phyloP scores from a whole-genome alignment of 2,888 invertebrate genomes.

The Aphodius sticticus region DNA sequence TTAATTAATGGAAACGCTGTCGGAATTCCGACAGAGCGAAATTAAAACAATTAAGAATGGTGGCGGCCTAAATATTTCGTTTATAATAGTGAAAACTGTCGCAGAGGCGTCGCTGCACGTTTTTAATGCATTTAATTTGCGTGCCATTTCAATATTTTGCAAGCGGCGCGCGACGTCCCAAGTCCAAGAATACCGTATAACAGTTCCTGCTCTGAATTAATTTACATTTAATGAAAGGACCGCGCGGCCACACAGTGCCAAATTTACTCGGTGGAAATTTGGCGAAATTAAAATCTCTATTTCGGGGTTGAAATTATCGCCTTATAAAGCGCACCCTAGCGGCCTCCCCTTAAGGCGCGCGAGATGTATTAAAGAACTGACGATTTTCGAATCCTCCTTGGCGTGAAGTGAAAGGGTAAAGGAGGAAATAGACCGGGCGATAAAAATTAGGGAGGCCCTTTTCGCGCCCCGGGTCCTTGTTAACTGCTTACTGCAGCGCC shows the following conservation, averaged over 20 bases:
- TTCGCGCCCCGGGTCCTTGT: neutral
- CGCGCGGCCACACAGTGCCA: constrained; percentile 6
- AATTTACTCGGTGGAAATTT: constrained; percentile 29
- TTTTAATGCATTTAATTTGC: constrained; percentile 4
- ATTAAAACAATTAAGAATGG: neutral
- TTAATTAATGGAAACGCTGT: too few relatives aligned
- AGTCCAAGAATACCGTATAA: neutral
- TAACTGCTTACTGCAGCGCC: constrained; percentile 31
- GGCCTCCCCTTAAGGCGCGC: too few relatives aligned
- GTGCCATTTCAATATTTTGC: constrained; percentile 4
- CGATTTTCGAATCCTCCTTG: neutral
- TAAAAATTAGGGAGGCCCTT: constrained; percentile 28
- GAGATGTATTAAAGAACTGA: neutral
- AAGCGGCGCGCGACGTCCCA: too few relatives aligned
- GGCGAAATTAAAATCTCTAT: constrained; percentile 31
- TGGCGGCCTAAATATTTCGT: neutral
- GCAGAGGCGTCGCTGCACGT: neutral
- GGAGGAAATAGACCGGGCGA: neutral
- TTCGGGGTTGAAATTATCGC: constrained; percentile 8
- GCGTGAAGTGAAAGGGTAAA: neutral
- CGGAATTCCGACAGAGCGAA: neutral
- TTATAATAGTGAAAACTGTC: neutral
- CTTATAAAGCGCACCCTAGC: too few relatives aligned
- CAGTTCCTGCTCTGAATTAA: neutral
- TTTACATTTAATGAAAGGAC: constrained; percentile 4